phyloP scores from a whole-genome alignment of 2,113 vertebrate genomes.

The Poeciliopsis occidentalis region DNA sequence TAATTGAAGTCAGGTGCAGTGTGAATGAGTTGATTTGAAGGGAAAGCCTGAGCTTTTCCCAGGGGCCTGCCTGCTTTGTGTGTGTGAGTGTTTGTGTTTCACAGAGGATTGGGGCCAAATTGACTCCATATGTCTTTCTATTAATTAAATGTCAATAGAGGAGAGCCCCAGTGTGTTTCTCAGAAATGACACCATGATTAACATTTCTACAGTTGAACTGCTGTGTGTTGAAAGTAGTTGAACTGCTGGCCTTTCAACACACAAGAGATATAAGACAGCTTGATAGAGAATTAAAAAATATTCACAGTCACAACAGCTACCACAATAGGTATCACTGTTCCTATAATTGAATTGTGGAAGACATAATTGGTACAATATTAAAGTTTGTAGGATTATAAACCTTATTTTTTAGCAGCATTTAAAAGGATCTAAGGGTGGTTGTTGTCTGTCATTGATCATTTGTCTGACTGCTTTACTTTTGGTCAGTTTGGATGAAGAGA shows the following conservation, averaged over 20 bases:
- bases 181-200: constrained; percentile 93
- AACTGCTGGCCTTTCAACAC: constrained; percentile 33
- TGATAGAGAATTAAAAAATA: constrained; percentile 19
- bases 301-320: constrained; percentile 17
- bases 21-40: constrained; percentile 53
- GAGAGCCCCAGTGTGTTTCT: constrained; percentile 69
- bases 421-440: background rate
- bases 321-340: background rate
- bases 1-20: constrained; percentile 43
- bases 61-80: constrained; percentile 3
- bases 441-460: background rate
- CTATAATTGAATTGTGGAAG: constrained; percentile 38
- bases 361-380: background rate
- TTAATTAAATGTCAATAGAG: constrained; percentile 93
- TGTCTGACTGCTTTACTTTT: background rate
- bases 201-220: constrained; percentile 75
- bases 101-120: constrained; percentile 81
- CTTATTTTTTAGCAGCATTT: background rate
- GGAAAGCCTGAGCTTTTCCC: constrained; percentile 53
- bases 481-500: too few relatives aligned
- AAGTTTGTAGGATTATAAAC: background rate
- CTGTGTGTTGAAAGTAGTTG: too few relatives aligned
- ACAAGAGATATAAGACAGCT: constrained; percentile 29
- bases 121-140: constrained; percentile 98
- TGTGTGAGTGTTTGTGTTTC: constrained; percentile 14